Conservation (phyloP, 1,140 invertebrate genomes). For the Drosophila jambulina region DNA sequence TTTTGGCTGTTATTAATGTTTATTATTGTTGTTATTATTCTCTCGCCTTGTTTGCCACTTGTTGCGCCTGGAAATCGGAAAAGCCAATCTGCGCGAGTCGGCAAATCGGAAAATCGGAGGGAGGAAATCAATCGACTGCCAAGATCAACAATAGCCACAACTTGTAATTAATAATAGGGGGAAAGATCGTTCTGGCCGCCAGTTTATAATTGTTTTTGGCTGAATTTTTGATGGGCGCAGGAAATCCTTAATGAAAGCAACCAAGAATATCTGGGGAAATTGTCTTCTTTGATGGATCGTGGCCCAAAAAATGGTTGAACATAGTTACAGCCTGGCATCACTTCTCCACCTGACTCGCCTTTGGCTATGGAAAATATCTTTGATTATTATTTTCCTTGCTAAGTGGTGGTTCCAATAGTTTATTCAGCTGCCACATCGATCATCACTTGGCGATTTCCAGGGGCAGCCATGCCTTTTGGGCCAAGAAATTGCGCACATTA, state of each 20-base stretch:
- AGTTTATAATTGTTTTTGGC: constrained; percentile 72
- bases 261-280: not conserved
- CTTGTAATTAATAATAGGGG: constrained; percentile 44
- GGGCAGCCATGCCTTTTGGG: not conserved
- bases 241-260: constrained; percentile 75
- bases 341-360: not conserved
- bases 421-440: constrained; percentile 70
- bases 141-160: constrained; percentile 37
- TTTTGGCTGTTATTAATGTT: constrained; percentile 25
- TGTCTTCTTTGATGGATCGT: constrained; percentile 44
- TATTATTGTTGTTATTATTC: constrained; percentile 37
- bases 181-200: constrained; percentile 29
- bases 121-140: constrained; percentile 42
- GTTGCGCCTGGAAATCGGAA: constrained; percentile 45
- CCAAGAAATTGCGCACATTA: constrained; percentile 4
- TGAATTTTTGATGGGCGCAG: constrained; percentile 67
- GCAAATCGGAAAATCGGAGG: not conserved
- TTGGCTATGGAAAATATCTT: constrained; percentile 9
- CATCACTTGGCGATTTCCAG: constrained; percentile 34
- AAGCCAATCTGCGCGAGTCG: not conserved
- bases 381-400: constrained; percentile 31
- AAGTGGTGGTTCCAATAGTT: constrained; percentile 66
- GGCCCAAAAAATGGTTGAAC: not conserved
- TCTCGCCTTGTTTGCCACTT: constrained; percentile 40
- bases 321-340: constrained; percentile 8